Conservation (phyloP, 2,113 vertebrate species). For the Corvus hawaiiensis region DNA sequence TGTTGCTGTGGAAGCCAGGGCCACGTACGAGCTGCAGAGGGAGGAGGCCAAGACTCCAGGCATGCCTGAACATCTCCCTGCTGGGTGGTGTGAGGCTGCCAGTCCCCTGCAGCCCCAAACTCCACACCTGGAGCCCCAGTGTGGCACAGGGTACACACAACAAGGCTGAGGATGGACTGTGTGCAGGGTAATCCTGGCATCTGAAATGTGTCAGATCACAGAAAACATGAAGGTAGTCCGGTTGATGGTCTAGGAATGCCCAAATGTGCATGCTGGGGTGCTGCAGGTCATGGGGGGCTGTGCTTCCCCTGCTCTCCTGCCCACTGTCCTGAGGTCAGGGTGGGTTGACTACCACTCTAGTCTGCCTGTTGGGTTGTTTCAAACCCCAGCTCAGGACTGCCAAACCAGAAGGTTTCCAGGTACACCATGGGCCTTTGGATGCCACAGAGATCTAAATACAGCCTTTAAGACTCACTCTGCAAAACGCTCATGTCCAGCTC, state of each 20-base stretch:
- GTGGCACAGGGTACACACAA: fast-evolving
- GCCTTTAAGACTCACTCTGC: neutral
- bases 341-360: neutral
- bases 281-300: neutral
- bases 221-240: fast-evolving
- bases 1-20: neutral
- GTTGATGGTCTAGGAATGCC: neutral
- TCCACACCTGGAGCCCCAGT: neutral
- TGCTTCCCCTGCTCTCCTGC: neutral
- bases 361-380: neutral
- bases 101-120: neutral
- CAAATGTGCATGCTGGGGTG: neutral
- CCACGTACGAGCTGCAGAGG: neutral
- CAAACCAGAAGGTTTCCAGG: conserved; percentile 11
- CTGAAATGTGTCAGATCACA: fast-evolving
- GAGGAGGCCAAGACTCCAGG: neutral
- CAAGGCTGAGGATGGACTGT: neutral
- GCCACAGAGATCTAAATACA: neutral
- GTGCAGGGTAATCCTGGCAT: neutral
- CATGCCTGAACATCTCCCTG: too few species aligned
- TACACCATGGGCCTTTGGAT: neutral
- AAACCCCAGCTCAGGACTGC: neutral
- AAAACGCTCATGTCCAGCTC: fast-evolving
- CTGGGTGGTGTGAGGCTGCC: fast-evolving
- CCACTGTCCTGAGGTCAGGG: fast-evolving